Base-by-base conservation (phyloP, 1,140 invertebrate species). In the Trypoxylus dichotomus region DNA sequence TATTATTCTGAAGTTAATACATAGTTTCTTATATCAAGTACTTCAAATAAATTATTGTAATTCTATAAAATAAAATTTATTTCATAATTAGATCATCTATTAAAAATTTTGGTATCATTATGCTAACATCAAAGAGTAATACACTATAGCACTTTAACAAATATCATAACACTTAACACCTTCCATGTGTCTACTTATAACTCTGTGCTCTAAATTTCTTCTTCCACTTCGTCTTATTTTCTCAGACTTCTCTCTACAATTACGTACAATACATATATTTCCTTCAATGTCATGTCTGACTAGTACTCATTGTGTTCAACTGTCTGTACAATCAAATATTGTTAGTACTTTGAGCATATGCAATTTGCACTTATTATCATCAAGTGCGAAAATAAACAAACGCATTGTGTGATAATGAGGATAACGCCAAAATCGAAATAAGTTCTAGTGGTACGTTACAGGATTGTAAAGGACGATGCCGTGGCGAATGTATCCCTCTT, bases 401-500 rank as follows among this genome's bases (percentile, higher is more conserved):
- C 29, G 24, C 29, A 74, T 74, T n/a, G 27, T 74, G 72, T 43
- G 72, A 41, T 74, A 24, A 68, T 5, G 21, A 68, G 6, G 27
- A 68, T 68, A 27, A 68, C 21, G 13, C 10, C 27, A 21, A 74
- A 41, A 74, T 74, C 29, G 27, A 74, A 74, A 74, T 74, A 74
- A 74, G 72, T 43, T 68, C 58, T 77, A 54, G 76, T 77, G 76
- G 47, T 81, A 37, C 78, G 77, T 86, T 85, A 78, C 84, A 85
- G 84, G 88, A 87, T 83, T 86, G 86, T 87, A 87, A 86, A 83
- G 85, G 86, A 85, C 82, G 86, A 85, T 88, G 88, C 82, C 87
- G 86, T 82, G 88, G 87, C 84, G 88, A 89, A 86, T 88, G 87
- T 86, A 89, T 88, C 84, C 88, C 88, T 84, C 87, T 89, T 81